Evolutionary conservation across 2,113 vertebrate species (phyloP).

Genomic region (Mustela nigripes): DNA sequence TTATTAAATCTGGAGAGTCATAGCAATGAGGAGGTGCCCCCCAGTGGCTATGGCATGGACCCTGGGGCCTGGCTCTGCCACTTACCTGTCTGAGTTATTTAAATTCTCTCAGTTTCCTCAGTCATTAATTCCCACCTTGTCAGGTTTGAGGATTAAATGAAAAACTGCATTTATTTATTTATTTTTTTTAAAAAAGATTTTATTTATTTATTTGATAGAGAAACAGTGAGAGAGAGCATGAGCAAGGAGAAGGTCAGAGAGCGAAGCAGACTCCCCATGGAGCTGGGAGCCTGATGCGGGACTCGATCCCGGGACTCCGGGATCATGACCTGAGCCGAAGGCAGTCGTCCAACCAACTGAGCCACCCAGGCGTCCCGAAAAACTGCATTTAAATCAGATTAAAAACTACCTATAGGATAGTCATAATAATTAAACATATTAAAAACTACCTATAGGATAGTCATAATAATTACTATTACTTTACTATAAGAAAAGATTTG

Average conservation of each 20-base stretch:
- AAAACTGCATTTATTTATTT: not conserved
- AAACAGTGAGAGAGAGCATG: too few relatives aligned
- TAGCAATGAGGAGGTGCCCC: not conserved
- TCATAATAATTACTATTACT: not conserved
- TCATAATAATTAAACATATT: not conserved
- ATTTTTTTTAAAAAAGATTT: too few relatives aligned
- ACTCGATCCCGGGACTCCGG: too few relatives aligned
- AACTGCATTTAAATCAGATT: not conserved
- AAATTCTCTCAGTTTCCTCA: not conserved
- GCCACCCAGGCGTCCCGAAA: not conserved
- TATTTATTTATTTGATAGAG: too few relatives aligned
- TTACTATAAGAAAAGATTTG: not conserved
- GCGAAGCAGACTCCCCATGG: too few relatives aligned
- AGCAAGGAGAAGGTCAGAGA: too few relatives aligned
- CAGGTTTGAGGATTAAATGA: conserved; percentile 14
- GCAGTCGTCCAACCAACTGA: too few relatives aligned
- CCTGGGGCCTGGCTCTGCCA: not conserved
- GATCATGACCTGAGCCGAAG: too few relatives aligned
- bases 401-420: not conserved
- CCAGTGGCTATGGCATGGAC: not conserved
- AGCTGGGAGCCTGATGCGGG: too few relatives aligned
- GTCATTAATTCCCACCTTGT: not conserved
- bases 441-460: not conserved
- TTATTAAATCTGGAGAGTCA: not conserved
- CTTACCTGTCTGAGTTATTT: not conserved